phyloP scores from a whole-genome alignment of 1,140 invertebrate genomes.

The Drosophila yakuba region DNA sequence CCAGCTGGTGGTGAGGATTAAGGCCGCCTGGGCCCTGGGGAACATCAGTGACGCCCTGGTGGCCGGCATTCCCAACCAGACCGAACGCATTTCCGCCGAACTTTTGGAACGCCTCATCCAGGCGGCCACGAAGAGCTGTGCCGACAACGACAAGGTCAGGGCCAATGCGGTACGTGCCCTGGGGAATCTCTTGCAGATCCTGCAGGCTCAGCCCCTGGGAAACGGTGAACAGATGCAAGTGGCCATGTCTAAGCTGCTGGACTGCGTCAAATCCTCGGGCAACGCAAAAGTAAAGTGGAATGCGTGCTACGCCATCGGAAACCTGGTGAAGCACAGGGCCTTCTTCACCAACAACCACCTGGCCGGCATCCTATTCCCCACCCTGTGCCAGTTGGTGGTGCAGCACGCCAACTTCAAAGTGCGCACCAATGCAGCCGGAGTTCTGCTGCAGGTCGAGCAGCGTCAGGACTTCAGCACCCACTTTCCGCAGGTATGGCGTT shows the following conservation, averaged over 20 bases:
- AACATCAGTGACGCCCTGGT: slow-evolving; percentile 93
- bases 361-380: slow-evolving; percentile 84
- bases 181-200: slow-evolving; percentile 89
- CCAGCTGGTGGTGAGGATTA: slow-evolving; percentile 89
- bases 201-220: slow-evolving; percentile 85
- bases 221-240: slow-evolving; percentile 85
- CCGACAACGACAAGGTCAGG: slow-evolving; percentile 91
- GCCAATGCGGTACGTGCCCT: slow-evolving; percentile 92
- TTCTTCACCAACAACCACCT: slow-evolving; percentile 85
- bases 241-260: slow-evolving; percentile 88
- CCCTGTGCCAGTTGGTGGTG: slow-evolving; percentile 85
- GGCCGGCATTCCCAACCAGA: slow-evolving; percentile 81
- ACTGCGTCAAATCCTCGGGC: slow-evolving; percentile 88
- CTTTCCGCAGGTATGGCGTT: slow-evolving; percentile 88
- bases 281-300: slow-evolving; percentile 96
- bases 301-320: slow-evolving; percentile 94
- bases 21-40: slow-evolving; percentile 93
- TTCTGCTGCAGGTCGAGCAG: slow-evolving; percentile 87
- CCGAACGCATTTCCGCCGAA: slow-evolving; percentile 88
- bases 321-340: slow-evolving; percentile 88
- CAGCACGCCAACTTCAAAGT: slow-evolving; percentile 88
- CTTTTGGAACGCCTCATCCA: slow-evolving; percentile 89
- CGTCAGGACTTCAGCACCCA: slow-evolving; percentile 87
- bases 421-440: slow-evolving; percentile 92
- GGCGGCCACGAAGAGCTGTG: slow-evolving; percentile 87